Percentiles rank a stretch among this genome's conserved stretches.
Evolutionary conservation across 2,888 invertebrate genomes (phyloP).

Genomic region (Periphyllus acericola): DNA sequence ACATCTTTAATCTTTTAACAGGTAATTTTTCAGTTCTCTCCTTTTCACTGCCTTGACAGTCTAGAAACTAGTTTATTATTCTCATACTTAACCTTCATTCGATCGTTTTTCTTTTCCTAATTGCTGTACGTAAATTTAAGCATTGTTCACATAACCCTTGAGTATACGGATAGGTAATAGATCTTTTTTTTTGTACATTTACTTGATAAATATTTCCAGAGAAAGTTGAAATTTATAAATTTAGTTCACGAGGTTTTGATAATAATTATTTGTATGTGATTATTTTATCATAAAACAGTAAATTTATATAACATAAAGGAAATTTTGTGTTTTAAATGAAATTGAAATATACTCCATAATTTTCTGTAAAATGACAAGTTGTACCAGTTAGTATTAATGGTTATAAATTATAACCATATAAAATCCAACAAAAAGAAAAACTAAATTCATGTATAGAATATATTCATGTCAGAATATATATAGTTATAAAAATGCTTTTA

Average conservation of each 20-base stretch:
- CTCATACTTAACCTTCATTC: neutral
- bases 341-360: too few relatives aligned
- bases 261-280: neutral
- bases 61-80: constrained; percentile 47
- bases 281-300: neutral
- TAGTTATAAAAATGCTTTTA: neutral
- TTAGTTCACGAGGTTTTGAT: neutral
- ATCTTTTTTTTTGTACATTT: too few relatives aligned
- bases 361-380: too few relatives aligned
- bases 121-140: constrained; percentile 32
- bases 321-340: too few relatives aligned
- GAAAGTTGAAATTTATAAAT: too few relatives aligned
- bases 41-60: constrained; percentile 10
- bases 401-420: neutral
- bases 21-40: constrained; percentile 33
- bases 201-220: too few relatives aligned
- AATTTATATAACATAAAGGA: too few relatives aligned
- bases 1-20: constrained; percentile 33
- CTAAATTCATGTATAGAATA: neutral
- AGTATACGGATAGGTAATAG: too few relatives aligned
- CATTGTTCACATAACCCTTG: neutral
- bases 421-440: neutral
- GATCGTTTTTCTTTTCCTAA: constrained; percentile 15
- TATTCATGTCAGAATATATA: neutral
- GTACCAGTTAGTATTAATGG: neutral